Evolutionary conservation across 2,888 invertebrate species (phyloP), one percentile per base, ranked within the genome.

Genomic region (Drosophila emarginata): DNA sequence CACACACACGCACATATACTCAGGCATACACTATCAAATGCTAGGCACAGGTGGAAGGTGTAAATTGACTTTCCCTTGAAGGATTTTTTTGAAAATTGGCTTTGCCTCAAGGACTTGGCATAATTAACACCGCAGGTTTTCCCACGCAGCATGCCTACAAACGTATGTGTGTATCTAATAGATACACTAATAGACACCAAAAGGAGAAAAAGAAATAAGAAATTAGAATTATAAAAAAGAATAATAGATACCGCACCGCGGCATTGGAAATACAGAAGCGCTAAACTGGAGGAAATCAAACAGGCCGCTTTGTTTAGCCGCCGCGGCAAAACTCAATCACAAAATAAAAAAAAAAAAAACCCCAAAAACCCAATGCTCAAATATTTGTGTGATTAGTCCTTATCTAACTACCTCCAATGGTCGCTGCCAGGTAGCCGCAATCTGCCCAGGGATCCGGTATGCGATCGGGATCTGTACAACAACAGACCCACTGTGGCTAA

Each of bases 331-430:
- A 62, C 77, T 71, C 78, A 80, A 82, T 86, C 80, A 76, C 79
- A 82, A 82, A 75, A 26, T 4, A 28, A 9, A 32, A 32, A 32
- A 75, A 26, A 28, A 28, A 9, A 32, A 32, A 32, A 32, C 32
- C 26, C 26, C 76, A 18, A 45, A 45, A 45, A 45, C 21, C 74
- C 50, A 87, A 90, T 82, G 80, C 79, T 89, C 84, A 90, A 90
- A 90, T 90, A 90, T 90, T 90, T 90, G 83, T 89, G 81, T 86
- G 88, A 87, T 89, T 88, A 88, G 88, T 89, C 88, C 88, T 89
- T 90, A 88, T 90, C 90, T 45, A 45, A 45, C 45, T 45, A 45
- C 45, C 45, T 18, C 18, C 45, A 83, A 78, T 75, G 62, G 72
- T 65, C 39, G 67, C 59, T 61, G 64, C 57, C 72, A 78, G 78